A percentile compares a stretch with the other conserved stretches of the same genome.
phyloP scores from a whole-genome alignment of 23 tunicate species.

The Halocynthia roretzi region DNA sequence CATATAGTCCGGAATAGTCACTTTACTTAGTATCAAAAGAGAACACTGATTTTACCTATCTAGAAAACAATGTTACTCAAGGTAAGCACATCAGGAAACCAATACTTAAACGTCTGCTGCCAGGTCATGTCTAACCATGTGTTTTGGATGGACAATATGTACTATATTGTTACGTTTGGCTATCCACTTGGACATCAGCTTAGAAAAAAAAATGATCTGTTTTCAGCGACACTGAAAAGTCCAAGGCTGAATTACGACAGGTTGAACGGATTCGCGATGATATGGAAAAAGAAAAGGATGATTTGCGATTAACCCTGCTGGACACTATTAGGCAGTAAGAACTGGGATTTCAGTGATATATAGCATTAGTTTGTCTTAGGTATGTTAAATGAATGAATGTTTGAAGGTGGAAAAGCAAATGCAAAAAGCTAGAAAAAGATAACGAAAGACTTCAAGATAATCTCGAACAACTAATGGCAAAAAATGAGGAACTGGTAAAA shows the following conservation, averaged over 20 bases:
- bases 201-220: not conserved
- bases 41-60: too few species aligned
- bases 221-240: slow-evolving; percentile 55
- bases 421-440: slow-evolving; percentile 91
- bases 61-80: not conserved
- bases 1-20: too few species aligned
- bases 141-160: too few species aligned
- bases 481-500: slow-evolving; percentile 65
- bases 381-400: too few species aligned
- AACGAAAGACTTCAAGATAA: slow-evolving; percentile 63
- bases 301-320: slow-evolving; percentile 47
- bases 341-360: too few species aligned
- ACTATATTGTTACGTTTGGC: not conserved
- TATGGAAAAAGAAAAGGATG: slow-evolving; percentile 71
- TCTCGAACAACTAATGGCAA: slow-evolving; percentile 51
- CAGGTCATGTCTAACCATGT: too few species aligned
- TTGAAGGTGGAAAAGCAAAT: slow-evolving; percentile 75
- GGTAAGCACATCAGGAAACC: not conserved
- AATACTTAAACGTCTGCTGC: too few species aligned
- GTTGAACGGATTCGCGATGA: slow-evolving; percentile 37
- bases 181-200: not conserved
- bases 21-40: too few species aligned
- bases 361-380: too few species aligned
- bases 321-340: slow-evolving; percentile 81
- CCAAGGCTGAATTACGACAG: slow-evolving; percentile 28